Base-by-base conservation (phyloP, 2,113 vertebrate genomes). In the Alexandromys fortis region DNA sequence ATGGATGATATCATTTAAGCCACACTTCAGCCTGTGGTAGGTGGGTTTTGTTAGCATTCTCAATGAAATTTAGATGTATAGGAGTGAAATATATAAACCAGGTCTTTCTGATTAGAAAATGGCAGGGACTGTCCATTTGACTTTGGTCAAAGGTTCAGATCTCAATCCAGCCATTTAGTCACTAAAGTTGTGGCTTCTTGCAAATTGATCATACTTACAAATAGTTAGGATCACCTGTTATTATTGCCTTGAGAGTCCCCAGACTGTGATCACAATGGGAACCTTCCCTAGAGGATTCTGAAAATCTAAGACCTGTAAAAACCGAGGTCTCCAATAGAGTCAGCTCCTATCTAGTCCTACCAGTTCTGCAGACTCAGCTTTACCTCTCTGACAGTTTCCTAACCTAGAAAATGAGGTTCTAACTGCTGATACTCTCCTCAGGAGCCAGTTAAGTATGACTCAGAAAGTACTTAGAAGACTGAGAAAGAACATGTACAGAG, bases 391-490 rank as follows among this genome's bases (percentile, higher is more conserved):
- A 81, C 49, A 26, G 70, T 90, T 96, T 92, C 65, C 90, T 96
- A 26, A 87, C 65, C 28, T 93, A 90, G 79, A 93, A 95, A 95
- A 65, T 49, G 38, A n/a, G 55, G 13, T 79, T 91, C 42, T 94
- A 11, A 73, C 38, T 3, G 61, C 52, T 94, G 47, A 82, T 67
- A 42, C 73, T 94, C 26, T 93, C 14, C 33, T 93, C 68, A 70
- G 76, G 52, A 89, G 28, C 47, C 92, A 82, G 70, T 90, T 63
- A 91, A 92, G 90, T 94, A 11, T 49, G 22, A 82, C 67, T 94
- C 38, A 88, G 47, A 87, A 79, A 83, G 38, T 72, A 14, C 33
- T 77, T 86, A 88, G 96, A 93, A 89, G 22, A 76, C n/a, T 1
- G 5, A 83, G 28, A 94, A 76, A n/a, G 47, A 86, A 85, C 19